Conservation (phyloP, 2,113 vertebrate genomes). For the Elephantulus edwardii region DNA sequence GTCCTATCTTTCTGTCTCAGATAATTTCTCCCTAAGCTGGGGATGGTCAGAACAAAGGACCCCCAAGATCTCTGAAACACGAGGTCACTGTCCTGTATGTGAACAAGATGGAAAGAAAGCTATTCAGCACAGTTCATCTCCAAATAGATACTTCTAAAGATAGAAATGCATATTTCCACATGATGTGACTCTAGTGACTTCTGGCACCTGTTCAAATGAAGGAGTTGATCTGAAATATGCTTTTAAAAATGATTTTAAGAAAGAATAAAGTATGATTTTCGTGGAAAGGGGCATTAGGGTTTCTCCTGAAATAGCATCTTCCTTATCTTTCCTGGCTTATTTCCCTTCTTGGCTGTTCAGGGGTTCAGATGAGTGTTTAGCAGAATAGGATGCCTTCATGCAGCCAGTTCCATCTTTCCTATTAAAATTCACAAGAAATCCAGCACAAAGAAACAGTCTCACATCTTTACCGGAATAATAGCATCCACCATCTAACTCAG, state of each 20-base stretch:
- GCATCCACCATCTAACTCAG: not conserved
- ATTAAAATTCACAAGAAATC: not conserved
- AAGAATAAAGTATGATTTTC: constrained; percentile 6
- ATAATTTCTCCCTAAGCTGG: not conserved
- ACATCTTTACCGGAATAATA: not conserved
- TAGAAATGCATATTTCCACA: not conserved
- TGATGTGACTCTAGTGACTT: not conserved
- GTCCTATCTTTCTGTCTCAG: not conserved
- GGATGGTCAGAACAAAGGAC: not conserved
- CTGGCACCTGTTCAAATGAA: not conserved
- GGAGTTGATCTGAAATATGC: not conserved
- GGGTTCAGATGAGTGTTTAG: not conserved
- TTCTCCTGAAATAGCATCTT: not conserved
- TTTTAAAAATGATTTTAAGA: not conserved
- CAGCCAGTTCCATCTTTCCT: not conserved
- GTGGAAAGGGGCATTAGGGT: not conserved
- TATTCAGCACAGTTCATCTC: not conserved
- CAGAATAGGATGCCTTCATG: not conserved
- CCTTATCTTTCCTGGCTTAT: not conserved
- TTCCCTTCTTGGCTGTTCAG: not conserved
- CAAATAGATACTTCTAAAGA: not conserved
- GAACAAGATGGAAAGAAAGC: not conserved
- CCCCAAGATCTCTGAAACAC: not conserved
- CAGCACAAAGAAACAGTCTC: not conserved
- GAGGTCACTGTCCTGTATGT: not conserved